These are phyloP conservation scores for Tragelaphus imberbis DNA, from an alignment of 2,113 vertebrate genomes.

Conservation along the genomic window DNA sequence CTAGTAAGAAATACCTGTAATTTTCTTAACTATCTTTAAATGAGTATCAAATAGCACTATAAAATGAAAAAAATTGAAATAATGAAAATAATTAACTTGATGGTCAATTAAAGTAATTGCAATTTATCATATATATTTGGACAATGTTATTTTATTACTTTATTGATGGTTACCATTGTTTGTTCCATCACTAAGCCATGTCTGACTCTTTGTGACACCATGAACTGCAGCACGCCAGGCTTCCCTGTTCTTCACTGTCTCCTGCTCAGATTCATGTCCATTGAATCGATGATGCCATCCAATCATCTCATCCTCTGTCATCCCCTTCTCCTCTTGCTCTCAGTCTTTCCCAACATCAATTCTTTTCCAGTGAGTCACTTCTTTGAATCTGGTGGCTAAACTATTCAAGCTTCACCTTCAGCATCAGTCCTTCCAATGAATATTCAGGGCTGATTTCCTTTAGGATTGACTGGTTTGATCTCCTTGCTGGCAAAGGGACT, in stretches of 20 bases:
- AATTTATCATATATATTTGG: neutral
- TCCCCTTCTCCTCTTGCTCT: neutral
- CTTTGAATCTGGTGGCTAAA: neutral
- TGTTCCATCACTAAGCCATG: neutral
- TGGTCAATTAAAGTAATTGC: neutral
- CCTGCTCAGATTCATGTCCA: neutral
- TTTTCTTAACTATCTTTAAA: conserved; percentile 36
- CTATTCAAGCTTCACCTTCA: neutral
- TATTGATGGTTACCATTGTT: neutral
- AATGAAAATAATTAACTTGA: neutral
- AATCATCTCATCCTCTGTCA: neutral
- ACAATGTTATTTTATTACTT: neutral
- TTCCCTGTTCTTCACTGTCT: neutral
- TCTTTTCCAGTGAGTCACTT: neutral
- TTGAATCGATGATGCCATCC: neutral
- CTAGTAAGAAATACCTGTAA: neutral
- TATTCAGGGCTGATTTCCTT: neutral
- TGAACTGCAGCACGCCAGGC: neutral
- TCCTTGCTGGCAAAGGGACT: neutral
- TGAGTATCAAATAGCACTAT: neutral
- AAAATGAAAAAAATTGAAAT: neutral
- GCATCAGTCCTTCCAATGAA: neutral
- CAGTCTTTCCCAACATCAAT: neutral
- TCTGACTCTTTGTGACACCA: neutral
- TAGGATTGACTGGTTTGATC: neutral